Base-by-base conservation (phyloP, 2,797 vertebrate genomes). In the Anas flavirostris region DNA sequence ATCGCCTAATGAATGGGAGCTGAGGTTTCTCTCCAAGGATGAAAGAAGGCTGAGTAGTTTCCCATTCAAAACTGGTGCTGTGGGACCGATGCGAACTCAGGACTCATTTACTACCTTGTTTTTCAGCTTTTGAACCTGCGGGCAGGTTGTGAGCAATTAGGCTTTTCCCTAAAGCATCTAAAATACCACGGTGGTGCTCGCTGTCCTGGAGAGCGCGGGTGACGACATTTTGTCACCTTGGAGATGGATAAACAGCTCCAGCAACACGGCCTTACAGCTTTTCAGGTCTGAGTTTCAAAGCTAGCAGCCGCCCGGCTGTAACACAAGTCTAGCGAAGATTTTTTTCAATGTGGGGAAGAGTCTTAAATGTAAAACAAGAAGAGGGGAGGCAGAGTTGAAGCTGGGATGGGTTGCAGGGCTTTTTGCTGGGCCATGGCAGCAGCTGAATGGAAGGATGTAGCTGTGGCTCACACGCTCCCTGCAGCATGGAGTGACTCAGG, bases 151-250 rank as follows among this genome's bases (percentile, higher is more conserved):
- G 76, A 91, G 85, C 80, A 78, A 86, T 95, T 67, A 76, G 46
- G 66, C 77, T 93, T 93, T 86, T 92, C 95, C 94, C 92, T 58
- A 59, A 80, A 87, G 88, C 93, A 41, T 74, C 85, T 76, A 19
- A 87, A 89, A 84, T 75, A 56, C 69, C 39, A 66, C 5, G 6
- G 90, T 89, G 94, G 82, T 88, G 74, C 84, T 56, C 21, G 80
- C 79, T 16, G 44, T 73, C 90, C 86, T 46, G 84, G 60, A 12
- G 58, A 78, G 86, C 41, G 82, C 55, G 64, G 33, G 70, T 97
- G 96, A 96, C 88, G 92, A 75, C 95, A 94, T 75, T 85, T 77
- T 39, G 94, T 97, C 95, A 94, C 96, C 96, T 82, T 95, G 96
- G 94, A 86, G 86, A 97, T 94, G 53, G 66, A 86, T 96, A 97